Evolutionary conservation across 2,113 vertebrate genomes (phyloP).

Genomic region (Podocnemis expansa): DNA sequence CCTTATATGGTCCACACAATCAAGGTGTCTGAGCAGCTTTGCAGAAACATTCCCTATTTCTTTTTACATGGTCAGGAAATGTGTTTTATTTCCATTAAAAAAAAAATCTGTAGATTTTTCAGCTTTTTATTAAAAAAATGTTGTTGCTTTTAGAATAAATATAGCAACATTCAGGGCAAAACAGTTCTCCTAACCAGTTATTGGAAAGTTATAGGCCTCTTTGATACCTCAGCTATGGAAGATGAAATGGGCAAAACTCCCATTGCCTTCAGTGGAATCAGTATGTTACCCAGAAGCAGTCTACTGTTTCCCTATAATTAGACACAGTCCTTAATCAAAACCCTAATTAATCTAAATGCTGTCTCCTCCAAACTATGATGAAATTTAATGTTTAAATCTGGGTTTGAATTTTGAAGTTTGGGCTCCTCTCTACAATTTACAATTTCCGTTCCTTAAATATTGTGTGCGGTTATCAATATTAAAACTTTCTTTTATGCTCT

Average conservation of each 20-base stretch:
- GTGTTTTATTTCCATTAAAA: neutral
- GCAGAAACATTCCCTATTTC: neutral
- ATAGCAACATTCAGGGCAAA: neutral
- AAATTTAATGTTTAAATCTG: neutral
- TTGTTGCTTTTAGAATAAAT: neutral
- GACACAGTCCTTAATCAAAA: neutral
- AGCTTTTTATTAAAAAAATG: too few relatives aligned
- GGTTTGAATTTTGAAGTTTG: neutral
- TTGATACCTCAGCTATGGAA: neutral
- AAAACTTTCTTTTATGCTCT: neutral
- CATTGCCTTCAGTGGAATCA: too few relatives aligned
- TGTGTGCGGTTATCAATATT: neutral
- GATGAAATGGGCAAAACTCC: neutral
- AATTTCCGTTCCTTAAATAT: neutral
- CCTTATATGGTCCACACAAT: constrained; percentile 24
- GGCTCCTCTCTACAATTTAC: neutral
- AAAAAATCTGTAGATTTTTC: too few relatives aligned
- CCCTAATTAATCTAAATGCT: neutral
- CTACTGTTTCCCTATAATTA: neutral
- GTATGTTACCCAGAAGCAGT: neutral
- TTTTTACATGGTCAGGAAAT: neutral
- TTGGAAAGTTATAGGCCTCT: neutral
- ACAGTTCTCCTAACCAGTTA: too few relatives aligned
- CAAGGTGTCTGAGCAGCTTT: neutral
- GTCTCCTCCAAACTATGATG: neutral